Conservation (phyloP, 2,888 invertebrate species). For the Nudaria mundana region DNA sequence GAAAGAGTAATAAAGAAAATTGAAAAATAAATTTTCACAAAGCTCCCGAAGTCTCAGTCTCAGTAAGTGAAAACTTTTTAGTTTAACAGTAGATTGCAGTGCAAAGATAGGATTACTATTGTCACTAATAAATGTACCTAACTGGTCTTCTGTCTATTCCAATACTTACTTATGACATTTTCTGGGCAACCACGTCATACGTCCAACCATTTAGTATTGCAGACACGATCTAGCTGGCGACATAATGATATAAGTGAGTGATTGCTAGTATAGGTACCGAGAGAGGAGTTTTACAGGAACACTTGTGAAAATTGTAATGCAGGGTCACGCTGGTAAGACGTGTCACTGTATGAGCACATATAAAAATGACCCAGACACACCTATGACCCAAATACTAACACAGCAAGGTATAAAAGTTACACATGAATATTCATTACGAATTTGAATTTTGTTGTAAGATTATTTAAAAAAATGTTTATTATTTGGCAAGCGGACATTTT, state of each 20-base stretch:
- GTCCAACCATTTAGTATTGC: conserved; percentile 17
- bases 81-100: too few relatives aligned
- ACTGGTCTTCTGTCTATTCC: too few relatives aligned
- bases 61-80: too few relatives aligned
- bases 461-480: background rate
- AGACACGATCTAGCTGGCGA: conserved; percentile 23
- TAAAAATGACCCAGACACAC: conserved; percentile 47
- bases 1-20: too few relatives aligned
- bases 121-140: too few relatives aligned
- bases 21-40: too few relatives aligned
- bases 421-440: background rate
- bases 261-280: conserved; percentile 26
- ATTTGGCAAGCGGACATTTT: background rate
- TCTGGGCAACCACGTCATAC: conserved; percentile 1
- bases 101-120: too few relatives aligned
- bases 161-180: background rate
- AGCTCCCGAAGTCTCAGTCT: too few relatives aligned
- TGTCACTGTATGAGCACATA: conserved; percentile 27
- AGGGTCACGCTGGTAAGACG: conserved; percentile 53
- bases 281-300: conserved; percentile 33
- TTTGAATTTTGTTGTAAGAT: background rate
- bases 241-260: conserved; percentile 34
- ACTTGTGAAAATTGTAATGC: conserved; percentile 53
- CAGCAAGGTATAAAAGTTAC: background rate
- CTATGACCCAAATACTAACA: conserved; percentile 14